These are phyloP conservation scores for Lutraria rhynchaena DNA, from an alignment of 1,140 invertebrate genomes.

Conservation along the genomic window DNA sequence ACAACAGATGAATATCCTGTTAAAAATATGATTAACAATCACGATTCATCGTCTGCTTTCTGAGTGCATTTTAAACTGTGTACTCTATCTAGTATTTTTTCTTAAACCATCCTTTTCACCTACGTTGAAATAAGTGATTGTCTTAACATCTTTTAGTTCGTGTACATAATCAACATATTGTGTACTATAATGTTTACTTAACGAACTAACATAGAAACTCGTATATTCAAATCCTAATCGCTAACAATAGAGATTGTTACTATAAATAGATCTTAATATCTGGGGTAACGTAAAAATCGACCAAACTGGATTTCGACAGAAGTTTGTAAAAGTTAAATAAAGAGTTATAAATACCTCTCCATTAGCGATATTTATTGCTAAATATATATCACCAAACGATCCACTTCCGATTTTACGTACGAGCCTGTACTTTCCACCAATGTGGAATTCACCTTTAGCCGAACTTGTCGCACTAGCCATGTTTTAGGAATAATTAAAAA, in stretches of 20 bases:
- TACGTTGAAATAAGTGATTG: too few relatives aligned
- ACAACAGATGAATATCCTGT: too few relatives aligned
- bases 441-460: constrained; percentile 71
- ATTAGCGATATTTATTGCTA: constrained; percentile 97
- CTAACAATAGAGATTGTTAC: background rate
- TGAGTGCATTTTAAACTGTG: too few relatives aligned
- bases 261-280: background rate
- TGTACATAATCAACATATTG: too few relatives aligned
- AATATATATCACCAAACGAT: constrained; percentile 99
- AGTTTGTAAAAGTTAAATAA: too few relatives aligned
- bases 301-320: background rate
- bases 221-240: background rate
- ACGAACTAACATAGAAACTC: too few relatives aligned
- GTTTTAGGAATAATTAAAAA: constrained; percentile 10
- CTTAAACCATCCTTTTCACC: too few relatives aligned
- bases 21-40: too few relatives aligned
- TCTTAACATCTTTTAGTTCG: too few relatives aligned
- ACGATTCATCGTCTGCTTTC: too few relatives aligned
- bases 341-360: constrained; percentile 94
- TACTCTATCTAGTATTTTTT: too few relatives aligned
- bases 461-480: constrained; percentile 70
- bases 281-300: background rate
- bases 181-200: too few relatives aligned
- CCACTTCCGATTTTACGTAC: constrained; percentile 98
- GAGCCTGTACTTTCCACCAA: constrained; percentile 95